Conservation (phyloP, 2,797 vertebrate genomes). For the Florisuga fusca region DNA sequence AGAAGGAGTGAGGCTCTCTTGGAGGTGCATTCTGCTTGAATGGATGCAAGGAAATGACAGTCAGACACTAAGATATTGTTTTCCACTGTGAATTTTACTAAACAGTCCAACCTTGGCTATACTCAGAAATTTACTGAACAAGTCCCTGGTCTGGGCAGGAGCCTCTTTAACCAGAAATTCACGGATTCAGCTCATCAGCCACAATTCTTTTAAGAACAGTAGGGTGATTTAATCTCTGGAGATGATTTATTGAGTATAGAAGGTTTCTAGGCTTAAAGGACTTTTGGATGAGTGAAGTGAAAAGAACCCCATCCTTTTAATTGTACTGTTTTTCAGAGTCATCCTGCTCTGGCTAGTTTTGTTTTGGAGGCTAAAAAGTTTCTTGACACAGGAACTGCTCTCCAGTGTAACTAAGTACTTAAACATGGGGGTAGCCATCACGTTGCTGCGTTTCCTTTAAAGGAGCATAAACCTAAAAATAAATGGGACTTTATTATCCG, state of each 20-base stretch:
- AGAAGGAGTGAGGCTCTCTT: background rate
- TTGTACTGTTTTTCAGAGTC: background rate
- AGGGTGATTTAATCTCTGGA: background rate
- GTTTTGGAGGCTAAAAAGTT: background rate
- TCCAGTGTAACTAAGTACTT: background rate
- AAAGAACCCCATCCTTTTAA: background rate
- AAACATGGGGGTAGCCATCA: background rate
- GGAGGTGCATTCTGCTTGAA: background rate
- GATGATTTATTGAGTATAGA: background rate
- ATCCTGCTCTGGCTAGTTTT: background rate
- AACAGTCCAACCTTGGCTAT: background rate
- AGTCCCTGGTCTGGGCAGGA: background rate
- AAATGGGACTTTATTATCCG: background rate
- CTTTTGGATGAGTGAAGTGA: background rate
- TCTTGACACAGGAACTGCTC: background rate
- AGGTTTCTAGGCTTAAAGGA: background rate
- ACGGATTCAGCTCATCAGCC: background rate
- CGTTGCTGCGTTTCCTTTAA: background rate
- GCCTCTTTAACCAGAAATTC: background rate
- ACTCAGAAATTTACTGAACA: background rate
- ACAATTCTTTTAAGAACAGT: background rate
- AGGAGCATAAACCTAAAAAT: background rate
- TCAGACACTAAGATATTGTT: background rate
- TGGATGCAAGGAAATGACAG: background rate
- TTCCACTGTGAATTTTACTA: background rate